Conservation (phyloP, 2,113 vertebrate genomes). For the Rynchops niger region DNA sequence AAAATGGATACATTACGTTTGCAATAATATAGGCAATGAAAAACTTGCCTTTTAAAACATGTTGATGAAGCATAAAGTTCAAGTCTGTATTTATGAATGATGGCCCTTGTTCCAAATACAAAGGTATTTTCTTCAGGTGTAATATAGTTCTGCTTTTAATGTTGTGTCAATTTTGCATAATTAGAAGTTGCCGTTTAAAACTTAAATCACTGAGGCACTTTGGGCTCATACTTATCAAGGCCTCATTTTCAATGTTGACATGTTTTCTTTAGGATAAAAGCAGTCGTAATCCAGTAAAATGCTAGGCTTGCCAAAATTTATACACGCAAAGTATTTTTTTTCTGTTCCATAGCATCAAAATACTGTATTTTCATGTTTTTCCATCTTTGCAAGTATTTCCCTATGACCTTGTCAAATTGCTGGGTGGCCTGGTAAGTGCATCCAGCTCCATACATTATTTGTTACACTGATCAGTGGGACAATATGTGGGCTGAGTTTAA, state of each 20-base stretch:
- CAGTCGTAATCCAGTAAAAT: not conserved
- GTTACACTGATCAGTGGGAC: not conserved
- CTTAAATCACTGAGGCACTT: not conserved
- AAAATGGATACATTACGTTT: not conserved
- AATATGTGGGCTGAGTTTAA: not conserved
- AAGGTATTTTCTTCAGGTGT: not conserved
- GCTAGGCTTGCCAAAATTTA: not conserved
- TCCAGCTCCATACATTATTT: not conserved
- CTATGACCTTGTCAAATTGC: not conserved
- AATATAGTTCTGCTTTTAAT: not conserved
- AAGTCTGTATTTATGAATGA: not conserved
- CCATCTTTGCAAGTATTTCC: not conserved
- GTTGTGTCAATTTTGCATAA: not conserved
- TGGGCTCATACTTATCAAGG: not conserved
- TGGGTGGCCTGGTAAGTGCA: not conserved
- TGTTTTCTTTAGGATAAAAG: not conserved
- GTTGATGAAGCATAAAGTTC: not conserved
- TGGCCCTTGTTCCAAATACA: not conserved
- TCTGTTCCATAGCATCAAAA: not conserved
- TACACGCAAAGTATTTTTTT: accelerated
- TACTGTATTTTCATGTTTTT: not conserved
- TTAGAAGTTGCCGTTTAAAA: not conserved
- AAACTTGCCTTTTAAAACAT: not conserved
- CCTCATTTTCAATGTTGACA: not conserved
- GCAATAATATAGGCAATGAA: not conserved